Base-by-base conservation (phyloP, 2,113 vertebrate species). In the Enhydra lutris region DNA sequence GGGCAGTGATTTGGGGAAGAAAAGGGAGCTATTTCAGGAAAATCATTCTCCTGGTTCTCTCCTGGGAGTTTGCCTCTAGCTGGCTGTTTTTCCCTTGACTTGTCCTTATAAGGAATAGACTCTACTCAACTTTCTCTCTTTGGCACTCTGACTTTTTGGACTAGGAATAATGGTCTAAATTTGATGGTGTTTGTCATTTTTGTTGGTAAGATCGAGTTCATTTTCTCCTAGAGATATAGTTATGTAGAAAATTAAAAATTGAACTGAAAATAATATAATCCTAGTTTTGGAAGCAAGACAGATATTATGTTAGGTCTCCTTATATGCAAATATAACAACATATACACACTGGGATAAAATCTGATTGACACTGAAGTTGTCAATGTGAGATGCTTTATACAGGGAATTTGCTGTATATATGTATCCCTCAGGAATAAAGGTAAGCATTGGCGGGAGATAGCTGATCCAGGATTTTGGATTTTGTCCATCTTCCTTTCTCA, bases 401-500 rank as follows among this genome's bases (percentile, higher is more conserved):
- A n/a, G 52, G 18, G 39, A 78, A 82, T 91, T 94, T 71, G 21
- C 45, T 84, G 47, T 31, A 29, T 39, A 5, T 55, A 24, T 50
- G 18, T 84, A 69, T 86, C 92, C 34, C 95, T 20, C 36, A 65
- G 88, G 95, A 97, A 90, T 81, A 88, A 73, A 98, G 96, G 98
- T 97, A 88, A 97, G 71, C 26, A 21, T 67, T 97, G 92, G 90
- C 95, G 96, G 50, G 55, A 96, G 63, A 47, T 11, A 91, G n/a
- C 93, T 94, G 55, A 76, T 50, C 39, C 94, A 36, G 23, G 63
- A 81, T 78, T 91, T 95, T 98, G 97, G 97, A 97, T 92, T 78
- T 52, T 82, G n/a, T 96, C 94, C 97, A 95, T 91, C 84, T 95
- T 92, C 71, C 73, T 84, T 76, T 95, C 91, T 97, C 93, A 95